Evolutionary conservation across 2,113 vertebrate species (phyloP), one percentile per base, ranked within the genome.

Genomic region (Tautogolabrus adspersus): DNA sequence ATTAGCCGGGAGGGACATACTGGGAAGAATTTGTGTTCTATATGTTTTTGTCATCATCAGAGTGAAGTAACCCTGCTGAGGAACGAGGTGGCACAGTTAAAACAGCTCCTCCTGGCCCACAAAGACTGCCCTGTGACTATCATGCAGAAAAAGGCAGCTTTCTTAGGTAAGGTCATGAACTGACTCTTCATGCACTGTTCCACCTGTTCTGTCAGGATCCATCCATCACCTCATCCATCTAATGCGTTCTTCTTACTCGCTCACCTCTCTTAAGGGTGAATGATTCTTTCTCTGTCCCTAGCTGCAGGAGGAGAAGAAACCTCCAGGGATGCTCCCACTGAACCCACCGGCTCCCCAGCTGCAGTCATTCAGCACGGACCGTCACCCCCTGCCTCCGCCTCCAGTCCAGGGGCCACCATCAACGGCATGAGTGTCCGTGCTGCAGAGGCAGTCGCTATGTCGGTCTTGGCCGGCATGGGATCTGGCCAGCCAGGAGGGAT

Each of bases 71-170:
- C 95, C 5, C 92, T 97, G 38, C 92, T 99, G 90, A 95, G 97
- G 89, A 96, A 96, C 1, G 98, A 99, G 73, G 98, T 99, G 82
- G 96, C 96, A 12, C 97, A 97, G 47, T 94, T 99, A 57, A 99
- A 99, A 83, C 97, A 99, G 94, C 95, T 99, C 12, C 95, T 99
- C 51, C 92, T 99, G 91, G 97, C 97, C 61, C 98, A 99, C 92
- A 99, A 98, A 93, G 97, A 99, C 89, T 99, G 98, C 46, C 98
- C 98, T 0, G 96, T 99, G 87, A 99, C 98, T 8, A 93, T 96
- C 55, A 95, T 99, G 95, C 98, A 99, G 94, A 98, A 98, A 87
- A 98, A 98, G 74, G 97, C 95, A 18, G 85, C 91, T 66, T 93
- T 93, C 85, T 68, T 95, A 75, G 94, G 94, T 95, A 92, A 37